Base-by-base conservation (phyloP, 2,888 invertebrate species). In the Hydrotaea diabolus region DNA sequence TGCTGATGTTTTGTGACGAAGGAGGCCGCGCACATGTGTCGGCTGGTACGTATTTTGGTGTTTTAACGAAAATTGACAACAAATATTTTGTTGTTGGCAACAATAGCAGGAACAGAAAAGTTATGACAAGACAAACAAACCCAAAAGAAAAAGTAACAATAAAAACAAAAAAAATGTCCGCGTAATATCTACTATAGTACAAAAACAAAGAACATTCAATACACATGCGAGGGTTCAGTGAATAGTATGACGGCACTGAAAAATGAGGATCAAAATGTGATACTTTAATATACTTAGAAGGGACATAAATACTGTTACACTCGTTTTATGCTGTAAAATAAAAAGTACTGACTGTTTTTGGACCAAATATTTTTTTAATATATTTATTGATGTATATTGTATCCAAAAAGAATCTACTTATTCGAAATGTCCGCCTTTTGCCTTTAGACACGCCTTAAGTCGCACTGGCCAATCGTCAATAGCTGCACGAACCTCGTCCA, bases 31-130 rank as follows among this genome's bases (percentile, higher is more conserved):
- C 73, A 79, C 79, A 80, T 80, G 80, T 80, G 66, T 46, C 11
- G 46, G 21, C 69, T 53, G 31, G 57, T 77, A n/a, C n/a, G n/a
- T n/a, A 57, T 69, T 69, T 69, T 74, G 53, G 21, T 66, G 66
- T 23, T 71, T 74, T 74, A 79, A 55, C 64, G 64, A 73, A 79
- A 79, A 79, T 80, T 80, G 80, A 71, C 80, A 80, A 75, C 19
- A 69, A 69, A n/a, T 21, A 69, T 49, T 69, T 69, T 77, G 39
- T 73, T 74, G 64, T 80, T 49, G 57, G 39, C 26, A 9, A 31
- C 64, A 62, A 62, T 23, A 43, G n/a, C 62, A 62, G n/a, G 8
- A 36, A 53, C 55, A 36, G 46, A 55, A 74, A 57, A 55, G 39
- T 78, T 53, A 73, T 39, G 64, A 79, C 53, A 66, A 57, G 26